phyloP scores from a whole-genome alignment of 2,888 invertebrate species.

The Odontocolon sp. region DNA sequence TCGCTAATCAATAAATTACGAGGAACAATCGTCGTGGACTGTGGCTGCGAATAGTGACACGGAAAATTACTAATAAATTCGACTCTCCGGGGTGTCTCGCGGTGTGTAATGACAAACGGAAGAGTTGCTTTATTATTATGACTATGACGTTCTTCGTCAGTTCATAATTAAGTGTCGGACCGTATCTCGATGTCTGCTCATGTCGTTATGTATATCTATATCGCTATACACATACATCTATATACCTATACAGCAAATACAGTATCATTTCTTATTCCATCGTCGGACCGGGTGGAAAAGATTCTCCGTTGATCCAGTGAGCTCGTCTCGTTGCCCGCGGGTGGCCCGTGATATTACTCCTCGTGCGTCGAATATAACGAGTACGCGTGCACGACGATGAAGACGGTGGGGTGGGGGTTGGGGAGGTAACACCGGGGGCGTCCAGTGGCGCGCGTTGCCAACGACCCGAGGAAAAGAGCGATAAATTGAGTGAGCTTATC shows the following conservation, averaged over 20 bases:
- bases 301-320: conserved; percentile 32
- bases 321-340: conserved; percentile 47
- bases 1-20: not conserved
- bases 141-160: not conserved
- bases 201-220: conserved; percentile 17
- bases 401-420: not conserved
- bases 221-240: too few species aligned
- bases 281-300: conserved; percentile 22
- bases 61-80: conserved; percentile 52
- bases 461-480: conserved; percentile 73
- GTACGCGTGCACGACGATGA: conserved; percentile 1
- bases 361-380: conserved; percentile 45
- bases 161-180: not conserved
- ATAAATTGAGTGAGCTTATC: conserved; percentile 78
- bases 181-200: conserved; percentile 3
- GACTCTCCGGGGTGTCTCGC: conserved; percentile 40
- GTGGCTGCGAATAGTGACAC: conserved; percentile 29
- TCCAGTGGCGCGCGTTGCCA: conserved; percentile 62
- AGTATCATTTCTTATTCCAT: conserved; percentile 6
- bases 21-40: conserved; percentile 7
- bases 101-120: conserved; percentile 23
- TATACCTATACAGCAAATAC: not conserved
- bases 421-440: conserved; percentile 59
- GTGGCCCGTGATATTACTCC: conserved; percentile 34
- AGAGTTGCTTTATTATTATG: conserved; percentile 10